These are phyloP conservation scores for Pristiophorus japonicus DNA, from an alignment of 2,113 vertebrate genomes.

Conservation along the genomic window DNA sequence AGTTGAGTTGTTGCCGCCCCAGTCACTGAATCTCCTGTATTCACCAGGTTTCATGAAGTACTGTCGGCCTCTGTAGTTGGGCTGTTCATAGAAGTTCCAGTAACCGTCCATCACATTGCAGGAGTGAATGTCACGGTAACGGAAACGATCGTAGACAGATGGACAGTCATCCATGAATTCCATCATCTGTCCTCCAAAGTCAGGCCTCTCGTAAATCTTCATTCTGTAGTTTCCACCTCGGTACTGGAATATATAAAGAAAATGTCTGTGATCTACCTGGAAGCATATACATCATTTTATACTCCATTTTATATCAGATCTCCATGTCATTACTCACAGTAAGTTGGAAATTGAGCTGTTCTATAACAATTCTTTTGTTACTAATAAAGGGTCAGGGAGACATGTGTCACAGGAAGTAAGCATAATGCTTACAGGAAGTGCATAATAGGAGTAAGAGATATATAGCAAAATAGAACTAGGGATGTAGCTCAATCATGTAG, in stretches of 20 bases:
- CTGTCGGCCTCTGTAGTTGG: slow-evolving; percentile 33
- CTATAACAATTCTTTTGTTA: not conserved
- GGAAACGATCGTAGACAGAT: slow-evolving; percentile 27
- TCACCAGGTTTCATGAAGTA: slow-evolving; percentile 41
- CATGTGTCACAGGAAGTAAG: too few relatives aligned
- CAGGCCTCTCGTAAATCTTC: slow-evolving; percentile 42
- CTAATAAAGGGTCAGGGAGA: too few relatives aligned
- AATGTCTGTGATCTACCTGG: not conserved
- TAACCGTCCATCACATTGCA: slow-evolving; percentile 40
- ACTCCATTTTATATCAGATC: not conserved
- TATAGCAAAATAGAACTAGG: too few relatives aligned
- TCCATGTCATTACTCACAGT: not conserved
- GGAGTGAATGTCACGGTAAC: slow-evolving; percentile 29
- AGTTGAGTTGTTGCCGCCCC: slow-evolving; percentile 40
- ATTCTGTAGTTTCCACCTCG: slow-evolving; percentile 38
- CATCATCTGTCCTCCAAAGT: slow-evolving; percentile 35
- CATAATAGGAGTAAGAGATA: too few relatives aligned
- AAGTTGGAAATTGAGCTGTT: not conserved
- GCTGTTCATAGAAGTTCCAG: slow-evolving; percentile 29
- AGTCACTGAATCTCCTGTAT: slow-evolving; percentile 42
- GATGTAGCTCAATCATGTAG: too few relatives aligned
- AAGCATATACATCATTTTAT: not conserved
- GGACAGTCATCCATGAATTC: slow-evolving; percentile 22
- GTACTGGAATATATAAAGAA: slow-evolving; percentile 35
- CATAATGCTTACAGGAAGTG: too few relatives aligned